Evolutionary conservation across 1,140 invertebrate species (phyloP), one percentile per base, ranked within the genome.

Genomic region (Drosophila yakuba): DNA sequence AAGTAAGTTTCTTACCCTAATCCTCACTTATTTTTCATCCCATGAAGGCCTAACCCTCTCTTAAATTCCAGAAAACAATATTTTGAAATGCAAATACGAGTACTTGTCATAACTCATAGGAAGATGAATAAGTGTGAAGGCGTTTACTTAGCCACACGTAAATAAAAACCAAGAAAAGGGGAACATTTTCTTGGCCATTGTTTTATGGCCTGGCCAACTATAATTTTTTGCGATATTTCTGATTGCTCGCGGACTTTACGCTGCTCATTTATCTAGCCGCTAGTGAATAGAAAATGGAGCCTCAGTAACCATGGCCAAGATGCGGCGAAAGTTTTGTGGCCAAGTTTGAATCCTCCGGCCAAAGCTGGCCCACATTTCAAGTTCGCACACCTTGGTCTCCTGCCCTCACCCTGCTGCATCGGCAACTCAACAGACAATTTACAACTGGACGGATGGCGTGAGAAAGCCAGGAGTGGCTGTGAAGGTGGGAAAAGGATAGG

Each of bases 141-240:
- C 17, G 23, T 15, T 20, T 44, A 28, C 52, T 71, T 69, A 71
- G 52, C 64, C 44, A 15, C 43, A 10, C 28, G 36, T 15, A 62
- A 41, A 20, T 23, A 10, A 48, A 44, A 54, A 28, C 10, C 28
- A 20, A 54, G 23, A 15, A 57, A 28, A 32, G 41, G 11, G 20
- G 38, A 39, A 14, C 23, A 80, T 89, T 88, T 77, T 74, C 63
- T 66, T 61, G 47, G 62, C 58, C 51, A 80, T 84, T 85, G 58
- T 83, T 80, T 85, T 85, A 74, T 63, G 63, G 52, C 47, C 59
- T 54, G 66, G 67, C 82, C 68, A 85, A 81, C 82, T 81, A 88
- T 88, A 83, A 88, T 88, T 89, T 88, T 89, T 67, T 74, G 56
- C 80, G 76, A 83, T 88, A 83, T 83, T 83, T 86, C 80, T 89